Evolutionary conservation across 2,888 invertebrate genomes (phyloP), one percentile per base, ranked within the genome.

Genomic region (Nomada hirtipes): DNA sequence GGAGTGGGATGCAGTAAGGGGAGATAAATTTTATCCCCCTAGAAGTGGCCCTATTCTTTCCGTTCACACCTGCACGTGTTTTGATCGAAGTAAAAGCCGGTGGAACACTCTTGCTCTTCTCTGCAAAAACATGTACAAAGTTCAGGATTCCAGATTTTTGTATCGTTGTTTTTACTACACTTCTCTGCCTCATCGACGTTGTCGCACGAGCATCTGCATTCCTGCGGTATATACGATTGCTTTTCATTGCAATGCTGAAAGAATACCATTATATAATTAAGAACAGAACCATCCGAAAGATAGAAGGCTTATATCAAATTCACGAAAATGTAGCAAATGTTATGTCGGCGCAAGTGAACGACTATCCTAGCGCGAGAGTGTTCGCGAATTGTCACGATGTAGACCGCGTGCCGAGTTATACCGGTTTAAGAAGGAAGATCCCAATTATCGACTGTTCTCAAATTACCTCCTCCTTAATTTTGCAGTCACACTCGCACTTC

Each of bases 401-500:
- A 73, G 57, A 42, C 42, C 20, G 59, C 42, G 44, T 60, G 29
- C n/a, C 29, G 53, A 26, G 15, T 63, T 29, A 36, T 77, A 76
- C 77, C 64, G 57, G 76, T 84, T 86, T 84, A 85, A 79, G 68
- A 47, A 80, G 84, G 76, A 87, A 83, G 78, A 67, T 71, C 23
- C 75, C 80, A 74, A 76, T 85, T 86, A 88, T 86, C 76, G 79
- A 26, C 57, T 64, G 69, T 74, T 42, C 1, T 81, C 69, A 82
- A 83, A 84, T 91, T 95, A 96, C 95, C 91, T 94, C 92, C 88
- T 93, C 93, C 93, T 95, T 95, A 63, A 95, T 92, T 86, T 92
- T 95, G 89, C 96, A 97, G 73, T 94, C 94, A 90, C 96, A 97
- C 89, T 94, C 94, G 90, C 96, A 96, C 81, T 94, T 94, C 52